A percentile compares a stretch with the other conserved stretches of the same genome.
These are phyloP conservation scores for Suricata suricatta DNA, from an alignment of 2,113 vertebrate species.

Conservation along the genomic window DNA sequence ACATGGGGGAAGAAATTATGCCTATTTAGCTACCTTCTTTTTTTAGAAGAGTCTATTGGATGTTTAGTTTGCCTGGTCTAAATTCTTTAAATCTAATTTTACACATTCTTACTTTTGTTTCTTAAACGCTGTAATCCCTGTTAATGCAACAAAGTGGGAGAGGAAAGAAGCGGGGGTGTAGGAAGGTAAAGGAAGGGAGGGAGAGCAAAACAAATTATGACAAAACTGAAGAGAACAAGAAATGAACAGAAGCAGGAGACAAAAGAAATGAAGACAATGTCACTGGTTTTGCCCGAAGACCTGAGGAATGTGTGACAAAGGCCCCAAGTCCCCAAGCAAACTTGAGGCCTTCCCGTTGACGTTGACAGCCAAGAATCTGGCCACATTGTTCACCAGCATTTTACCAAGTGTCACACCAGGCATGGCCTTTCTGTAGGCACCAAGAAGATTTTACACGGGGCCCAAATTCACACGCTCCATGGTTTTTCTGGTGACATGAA, in stretches of 20 bases:
- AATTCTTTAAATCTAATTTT: not conserved
- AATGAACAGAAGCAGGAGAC: not conserved
- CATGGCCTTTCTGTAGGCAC: not conserved
- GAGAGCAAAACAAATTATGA: not conserved
- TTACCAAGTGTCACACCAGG: too few species aligned
- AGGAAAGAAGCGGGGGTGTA: too few species aligned
- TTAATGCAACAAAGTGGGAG: not conserved
- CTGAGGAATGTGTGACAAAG: not conserved
- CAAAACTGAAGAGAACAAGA: not conserved
- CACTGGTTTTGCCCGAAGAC: not conserved
- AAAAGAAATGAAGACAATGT: not conserved
- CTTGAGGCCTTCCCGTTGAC: not conserved
- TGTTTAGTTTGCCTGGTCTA: not conserved
- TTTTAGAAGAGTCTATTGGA: not conserved
- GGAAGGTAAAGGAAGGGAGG: too few species aligned
- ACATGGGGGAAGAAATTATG: not conserved
- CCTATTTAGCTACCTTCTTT: not conserved
- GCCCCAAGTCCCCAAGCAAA: not conserved
- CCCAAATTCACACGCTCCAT: not conserved
- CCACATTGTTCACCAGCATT: too few species aligned
- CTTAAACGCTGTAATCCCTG: not conserved
- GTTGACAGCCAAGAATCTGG: not conserved
- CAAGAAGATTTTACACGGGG: not conserved
- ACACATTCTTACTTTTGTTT: not conserved
- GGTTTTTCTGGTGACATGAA: not conserved